Percentiles rank a stretch among this genome's conserved stretches.
These are phyloP conservation scores for Butastur rufipennis DNA, from an alignment of 2,113 vertebrate genomes.

Conservation along the genomic window DNA sequence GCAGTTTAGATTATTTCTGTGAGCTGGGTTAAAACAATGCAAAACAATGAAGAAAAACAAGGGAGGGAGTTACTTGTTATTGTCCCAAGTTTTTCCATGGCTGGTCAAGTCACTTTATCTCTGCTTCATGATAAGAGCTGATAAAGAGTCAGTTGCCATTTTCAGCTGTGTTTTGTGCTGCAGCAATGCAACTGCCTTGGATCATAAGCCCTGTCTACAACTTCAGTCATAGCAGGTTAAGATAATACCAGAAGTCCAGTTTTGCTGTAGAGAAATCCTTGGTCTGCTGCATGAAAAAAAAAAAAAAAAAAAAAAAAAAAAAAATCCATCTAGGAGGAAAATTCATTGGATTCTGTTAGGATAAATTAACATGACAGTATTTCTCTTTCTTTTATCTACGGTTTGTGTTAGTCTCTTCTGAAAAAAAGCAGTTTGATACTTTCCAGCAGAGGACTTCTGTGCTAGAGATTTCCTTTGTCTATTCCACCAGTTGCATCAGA, in stretches of 20 bases:
- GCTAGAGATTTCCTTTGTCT: constrained; percentile 28
- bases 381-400: neutral
- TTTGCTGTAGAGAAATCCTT: neutral
- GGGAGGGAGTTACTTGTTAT: neutral
- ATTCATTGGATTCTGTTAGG: neutral
- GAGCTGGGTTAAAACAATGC: neutral
- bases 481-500: constrained; percentile 19
- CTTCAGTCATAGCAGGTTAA: neutral
- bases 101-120: neutral
- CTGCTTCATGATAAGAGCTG: neutral
- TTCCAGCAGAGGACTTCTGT: neutral
- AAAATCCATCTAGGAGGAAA: neutral
- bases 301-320: neutral
- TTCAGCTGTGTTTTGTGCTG: neutral
- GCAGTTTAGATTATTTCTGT: neutral
- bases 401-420: neutral
- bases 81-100: neutral
- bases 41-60: neutral
- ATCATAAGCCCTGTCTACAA: neutral
- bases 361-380: neutral
- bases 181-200: neutral
- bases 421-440: neutral
- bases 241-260: neutral
- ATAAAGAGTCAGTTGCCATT: neutral
- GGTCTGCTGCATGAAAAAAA: neutral